Conservation (phyloP, 2,113 vertebrate species). For the Trachemys scripta region DNA sequence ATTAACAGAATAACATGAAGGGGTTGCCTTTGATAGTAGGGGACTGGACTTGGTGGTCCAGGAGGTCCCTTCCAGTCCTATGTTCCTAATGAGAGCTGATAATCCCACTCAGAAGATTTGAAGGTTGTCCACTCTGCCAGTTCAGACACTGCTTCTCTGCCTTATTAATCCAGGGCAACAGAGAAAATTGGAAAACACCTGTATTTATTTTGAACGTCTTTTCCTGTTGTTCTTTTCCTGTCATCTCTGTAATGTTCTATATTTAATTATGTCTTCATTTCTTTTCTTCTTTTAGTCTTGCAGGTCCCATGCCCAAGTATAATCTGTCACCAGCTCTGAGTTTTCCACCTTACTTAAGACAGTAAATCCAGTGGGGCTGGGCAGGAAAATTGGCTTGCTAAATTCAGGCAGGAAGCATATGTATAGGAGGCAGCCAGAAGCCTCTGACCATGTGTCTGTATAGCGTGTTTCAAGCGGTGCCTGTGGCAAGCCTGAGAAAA, state of each 20-base stretch:
- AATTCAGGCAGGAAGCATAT: constrained; percentile 58
- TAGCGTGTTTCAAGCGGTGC: constrained; percentile 38
- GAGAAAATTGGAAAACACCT: constrained; percentile 37
- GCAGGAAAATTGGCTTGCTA: constrained; percentile 70
- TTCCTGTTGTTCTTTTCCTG: constrained; percentile 28
- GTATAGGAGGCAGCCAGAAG: constrained; percentile 26
- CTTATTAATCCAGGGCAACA: constrained; percentile 5
- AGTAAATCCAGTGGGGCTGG: constrained; percentile 67
- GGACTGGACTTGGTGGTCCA: neutral
- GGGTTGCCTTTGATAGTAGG: neutral
- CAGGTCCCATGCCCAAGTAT: constrained; percentile 56
- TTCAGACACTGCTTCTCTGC: neutral
- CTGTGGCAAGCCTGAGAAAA: constrained; percentile 59
- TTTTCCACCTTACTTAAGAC: constrained; percentile 58
- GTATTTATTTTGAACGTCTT: constrained; percentile 35
- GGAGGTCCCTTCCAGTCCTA: neutral
- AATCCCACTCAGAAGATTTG: constrained; percentile 46
- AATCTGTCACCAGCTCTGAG: constrained; percentile 52
- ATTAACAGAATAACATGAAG: neutral
- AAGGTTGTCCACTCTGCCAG: neutral
- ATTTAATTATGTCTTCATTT: constrained; percentile 63
- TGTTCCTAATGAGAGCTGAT: neutral
- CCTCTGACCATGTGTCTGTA: neutral
- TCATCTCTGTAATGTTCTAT: constrained; percentile 34
- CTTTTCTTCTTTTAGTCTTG: constrained; percentile 17